Evolutionary conservation across 2,113 vertebrate genomes (phyloP), one percentile per base, ranked within the genome.

Genomic region (Onychostruthus taczanowskii): DNA sequence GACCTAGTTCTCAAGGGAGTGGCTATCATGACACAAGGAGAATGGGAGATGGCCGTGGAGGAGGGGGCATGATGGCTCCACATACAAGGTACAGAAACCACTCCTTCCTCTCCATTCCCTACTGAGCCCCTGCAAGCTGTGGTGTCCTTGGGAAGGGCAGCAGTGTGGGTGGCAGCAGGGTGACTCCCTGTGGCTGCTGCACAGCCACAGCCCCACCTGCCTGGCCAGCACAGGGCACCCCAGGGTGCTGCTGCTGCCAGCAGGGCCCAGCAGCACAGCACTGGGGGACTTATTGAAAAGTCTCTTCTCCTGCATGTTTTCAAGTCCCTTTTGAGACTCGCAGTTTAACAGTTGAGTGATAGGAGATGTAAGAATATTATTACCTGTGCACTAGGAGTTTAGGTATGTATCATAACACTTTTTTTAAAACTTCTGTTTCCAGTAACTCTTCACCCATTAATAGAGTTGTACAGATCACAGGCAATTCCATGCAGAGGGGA

Each of bases 381-480:
- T 86, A 78, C 8, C 47, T 87, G 56, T 86, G 62, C n/a, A 47
- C 46, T 11, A 24, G 19, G 56, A 55, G 13, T 59, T 75, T 18
- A 80, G 74, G 26, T 85, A 24, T 20, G 37, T 75, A 41, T 8
- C 13, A 0, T 94, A 87, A 94, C 52, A 2, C 35, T 95, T 80
- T 77, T 62, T 72, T 96, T 90, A 91, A 88, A 97, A 83, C 82
- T 63, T 95, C 92, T 96, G 77, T 97, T 98, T 97, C 75, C 93
- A 99, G 98, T 97, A 99, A 99, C 93, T 99, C 99, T 5, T 98
- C 98, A 75, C 99, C 99, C 91, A 98, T 99, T 95, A 99, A 99
- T 98, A 98, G 99, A 97, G 99, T 99, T 97, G 99, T 99, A 97
- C 99, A 99, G 97, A 99, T 99, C 96, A 98, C 99, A 88, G 99